Conservation (phyloP, 2,797 vertebrate genomes). For the Melanotaenia boesemani region DNA sequence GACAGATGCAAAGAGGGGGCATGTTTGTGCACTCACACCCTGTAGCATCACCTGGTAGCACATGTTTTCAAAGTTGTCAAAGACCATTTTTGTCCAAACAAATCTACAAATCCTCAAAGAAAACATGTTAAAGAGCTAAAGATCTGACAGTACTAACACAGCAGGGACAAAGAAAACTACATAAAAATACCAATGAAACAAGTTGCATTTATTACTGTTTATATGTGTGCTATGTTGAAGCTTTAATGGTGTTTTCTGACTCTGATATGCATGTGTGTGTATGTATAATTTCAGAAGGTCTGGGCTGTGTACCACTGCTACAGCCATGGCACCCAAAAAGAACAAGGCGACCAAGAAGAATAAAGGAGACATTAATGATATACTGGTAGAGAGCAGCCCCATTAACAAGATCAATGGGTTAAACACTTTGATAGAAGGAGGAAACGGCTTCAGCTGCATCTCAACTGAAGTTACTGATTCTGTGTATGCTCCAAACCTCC, state of each 20-base stretch:
- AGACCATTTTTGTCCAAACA: constrained; percentile 14
- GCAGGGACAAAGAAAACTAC: background rate
- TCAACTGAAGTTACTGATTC: constrained; percentile 94
- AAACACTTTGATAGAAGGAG: constrained; percentile 93
- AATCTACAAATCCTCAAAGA: background rate
- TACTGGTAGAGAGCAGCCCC: constrained; percentile 93
- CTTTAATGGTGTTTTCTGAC: background rate
- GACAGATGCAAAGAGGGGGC: constrained; percentile 93
- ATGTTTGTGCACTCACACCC: constrained; percentile 78
- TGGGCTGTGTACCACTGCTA: constrained; percentile 87
- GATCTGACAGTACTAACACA: background rate
- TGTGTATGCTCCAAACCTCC: constrained; percentile 92
- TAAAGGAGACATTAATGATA: constrained; percentile 94
- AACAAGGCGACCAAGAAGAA: constrained; percentile 93
- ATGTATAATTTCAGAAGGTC: constrained; percentile 74
- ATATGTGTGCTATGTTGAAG: background rate
- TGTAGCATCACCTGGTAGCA: constrained; percentile 56
- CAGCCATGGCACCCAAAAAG: constrained; percentile 99
- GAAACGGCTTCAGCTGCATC: constrained; percentile 96
- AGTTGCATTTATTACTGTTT: background rate
- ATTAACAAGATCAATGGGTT: constrained; percentile 93
- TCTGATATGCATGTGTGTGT: constrained; percentile 28
- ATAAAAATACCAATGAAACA: background rate
- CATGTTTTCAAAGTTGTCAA: constrained; percentile 44
- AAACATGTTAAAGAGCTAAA: background rate